phyloP scores from a whole-genome alignment of 2,113 vertebrate species.

The Bufo gargarizans region DNA sequence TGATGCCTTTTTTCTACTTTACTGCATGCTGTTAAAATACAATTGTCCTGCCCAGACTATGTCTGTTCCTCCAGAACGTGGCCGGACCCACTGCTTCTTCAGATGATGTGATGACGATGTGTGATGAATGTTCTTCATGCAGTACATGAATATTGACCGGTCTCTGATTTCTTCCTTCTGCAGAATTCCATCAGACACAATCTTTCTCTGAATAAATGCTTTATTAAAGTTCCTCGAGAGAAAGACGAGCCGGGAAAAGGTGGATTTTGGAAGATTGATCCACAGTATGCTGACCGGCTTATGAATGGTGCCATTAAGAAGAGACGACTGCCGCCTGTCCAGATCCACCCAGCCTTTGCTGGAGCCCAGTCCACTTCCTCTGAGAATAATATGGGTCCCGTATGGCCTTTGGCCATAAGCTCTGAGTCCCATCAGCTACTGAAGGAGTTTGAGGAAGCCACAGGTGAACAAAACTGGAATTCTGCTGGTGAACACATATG shows the following conservation, averaged over 20 bases:
- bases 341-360: slow-evolving; percentile 82
- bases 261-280: slow-evolving; percentile 96
- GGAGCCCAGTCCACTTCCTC: not conserved
- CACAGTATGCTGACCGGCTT: slow-evolving; percentile 86
- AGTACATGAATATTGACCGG: not conserved
- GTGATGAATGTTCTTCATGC: too few species aligned
- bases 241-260: slow-evolving; percentile 95
- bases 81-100: too few species aligned
- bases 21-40: not conserved
- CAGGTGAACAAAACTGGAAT: slow-evolving; percentile 73
- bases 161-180: not conserved
- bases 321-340: slow-evolving; percentile 80
- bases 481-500: slow-evolving; percentile 70
- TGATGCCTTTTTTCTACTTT: not conserved
- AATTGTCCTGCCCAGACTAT: not conserved
- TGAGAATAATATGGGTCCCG: not conserved
- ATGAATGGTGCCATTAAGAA: slow-evolving; percentile 89
- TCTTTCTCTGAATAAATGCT: slow-evolving; percentile 96
- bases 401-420: slow-evolving; percentile 68
- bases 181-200: slow-evolving; percentile 98
- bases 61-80: not conserved
- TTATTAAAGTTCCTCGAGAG: slow-evolving; percentile 95
- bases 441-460: slow-evolving; percentile 84
- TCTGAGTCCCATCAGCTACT: slow-evolving; percentile 84
- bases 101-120: too few species aligned